Evolutionary conservation across 1,140 invertebrate species (phyloP), one percentile per base, ranked within the genome.

Genomic region (Drosophila gunungcola): DNA sequence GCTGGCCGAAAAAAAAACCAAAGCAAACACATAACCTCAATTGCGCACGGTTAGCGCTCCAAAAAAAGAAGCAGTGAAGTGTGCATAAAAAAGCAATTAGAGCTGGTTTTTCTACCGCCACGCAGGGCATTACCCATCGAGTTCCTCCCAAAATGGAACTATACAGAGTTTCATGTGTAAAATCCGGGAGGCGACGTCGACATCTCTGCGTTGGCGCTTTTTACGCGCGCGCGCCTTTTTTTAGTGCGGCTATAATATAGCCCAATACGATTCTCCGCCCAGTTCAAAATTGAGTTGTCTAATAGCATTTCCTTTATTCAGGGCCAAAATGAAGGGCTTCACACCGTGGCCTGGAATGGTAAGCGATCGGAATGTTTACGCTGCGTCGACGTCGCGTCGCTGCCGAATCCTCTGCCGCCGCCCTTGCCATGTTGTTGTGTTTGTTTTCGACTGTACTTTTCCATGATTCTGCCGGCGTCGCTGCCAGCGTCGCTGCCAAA

Each of bases 281-380:
- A 10, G 29, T 32, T 10, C 4, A 11, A 2, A 27, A 13, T 38
- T 27, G 49, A 27, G 11, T 11, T 36, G 39, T n/a, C 42, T 70
- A 60, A 78, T 72, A 13, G 41, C 41, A 51, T 77, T 53, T 55
- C 36, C 92, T 93, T 82, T 94, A 92, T 96, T 96, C 94, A 98
- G 97, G 97, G 97, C 97, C 21, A 98, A 98, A 95, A 98, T 98
- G 97, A 98, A 98, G 94, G 97, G 97, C 88, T 98, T 97, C 93
- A 96, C 97, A 65, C 96, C 97, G 68, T 98, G 97, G 97, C 97
- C 97, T 43, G 97, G 96, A 93, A 96, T 96, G 95, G 97, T 98
- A 95, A 96, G 96, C 95, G 82, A 91, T 64, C 64, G 52, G 61
- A 79, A 75, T 68, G 57, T 82, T 61, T 78, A 69, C 74, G 60